Evolutionary conservation across 1,140 invertebrate species (phyloP).

Genomic region (Drosophila dunni): DNA sequence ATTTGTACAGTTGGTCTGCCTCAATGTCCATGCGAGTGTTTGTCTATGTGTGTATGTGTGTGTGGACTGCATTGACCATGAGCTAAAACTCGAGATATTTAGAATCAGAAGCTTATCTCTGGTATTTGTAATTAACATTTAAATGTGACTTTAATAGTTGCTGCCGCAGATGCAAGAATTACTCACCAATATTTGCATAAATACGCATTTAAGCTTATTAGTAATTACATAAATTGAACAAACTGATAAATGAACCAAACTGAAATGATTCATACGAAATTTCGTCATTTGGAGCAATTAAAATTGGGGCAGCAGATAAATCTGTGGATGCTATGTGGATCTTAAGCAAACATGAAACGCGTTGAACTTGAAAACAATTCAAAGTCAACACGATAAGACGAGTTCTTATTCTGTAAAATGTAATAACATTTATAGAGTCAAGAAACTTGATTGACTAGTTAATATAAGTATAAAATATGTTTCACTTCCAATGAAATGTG

Average conservation of each 20-base stretch:
- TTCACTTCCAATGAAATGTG: not conserved
- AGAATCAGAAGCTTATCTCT: constrained; percentile 27
- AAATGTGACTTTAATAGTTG: constrained; percentile 28
- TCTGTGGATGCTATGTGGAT: not conserved
- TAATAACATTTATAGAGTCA: not conserved
- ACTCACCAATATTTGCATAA: constrained; percentile 1
- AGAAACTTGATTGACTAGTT: not conserved
- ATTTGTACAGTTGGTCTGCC: not conserved
- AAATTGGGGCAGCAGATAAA: constrained; percentile 4
- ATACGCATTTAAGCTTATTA: not conserved
- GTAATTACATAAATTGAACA: constrained; percentile 23
- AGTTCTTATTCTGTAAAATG: not conserved
- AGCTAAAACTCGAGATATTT: constrained; percentile 13
- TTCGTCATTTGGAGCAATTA: constrained; percentile 4
- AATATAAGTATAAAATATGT: not conserved
- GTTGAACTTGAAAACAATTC: not conserved
- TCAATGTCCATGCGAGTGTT: not conserved
- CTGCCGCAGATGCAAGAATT: constrained; percentile 2
- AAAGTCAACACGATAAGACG: not conserved
- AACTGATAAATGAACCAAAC: constrained; percentile 7
- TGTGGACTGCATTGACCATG: constrained; percentile 7
- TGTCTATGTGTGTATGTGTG: not conserved
- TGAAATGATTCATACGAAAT: constrained; percentile 12
- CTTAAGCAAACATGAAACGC: not conserved
- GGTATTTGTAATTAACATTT: constrained; percentile 51